Conservation (phyloP, 1,140 invertebrate species). For the Drosophila murphyi region DNA sequence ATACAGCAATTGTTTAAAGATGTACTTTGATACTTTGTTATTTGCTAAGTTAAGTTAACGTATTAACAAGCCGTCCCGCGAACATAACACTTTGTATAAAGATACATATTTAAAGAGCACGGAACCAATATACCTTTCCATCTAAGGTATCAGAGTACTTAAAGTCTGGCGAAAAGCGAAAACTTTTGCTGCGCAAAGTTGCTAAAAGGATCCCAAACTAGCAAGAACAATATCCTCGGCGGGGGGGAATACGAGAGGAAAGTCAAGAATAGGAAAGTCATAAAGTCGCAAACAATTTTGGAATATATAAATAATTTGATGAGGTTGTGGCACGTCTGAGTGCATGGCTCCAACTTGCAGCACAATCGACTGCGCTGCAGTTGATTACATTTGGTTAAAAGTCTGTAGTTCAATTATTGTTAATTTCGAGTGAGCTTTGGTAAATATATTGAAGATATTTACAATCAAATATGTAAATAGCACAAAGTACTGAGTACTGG, state of each 20-base stretch:
- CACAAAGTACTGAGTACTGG: background rate
- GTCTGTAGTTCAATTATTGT: no score
- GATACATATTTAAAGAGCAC: background rate
- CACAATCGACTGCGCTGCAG: background rate
- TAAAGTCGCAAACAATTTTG: conserved; percentile 44
- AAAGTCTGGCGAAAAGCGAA: conserved; percentile 11
- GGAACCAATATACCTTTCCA: background rate
- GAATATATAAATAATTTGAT: conserved; percentile 49
- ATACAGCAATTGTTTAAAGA: no score
- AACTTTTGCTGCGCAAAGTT: conserved; percentile 35
- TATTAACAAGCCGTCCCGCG: no score
- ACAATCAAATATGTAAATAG: background rate
- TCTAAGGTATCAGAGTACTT: background rate
- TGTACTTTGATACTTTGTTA: no score
- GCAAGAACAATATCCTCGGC: background rate
- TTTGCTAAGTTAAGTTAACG: no score
- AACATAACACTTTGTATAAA: no score
- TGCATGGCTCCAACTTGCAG: background rate
- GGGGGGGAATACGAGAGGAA: no score
- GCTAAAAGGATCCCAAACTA: background rate
- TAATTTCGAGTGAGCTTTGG: no score
- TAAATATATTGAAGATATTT: no score
- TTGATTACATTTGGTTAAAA: no score
- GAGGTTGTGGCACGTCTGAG: conserved; percentile 7
- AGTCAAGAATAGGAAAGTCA: conserved; percentile 1